Evolutionary conservation across 2,113 vertebrate genomes (phyloP).

Genomic region (Clarias gariepinus): DNA sequence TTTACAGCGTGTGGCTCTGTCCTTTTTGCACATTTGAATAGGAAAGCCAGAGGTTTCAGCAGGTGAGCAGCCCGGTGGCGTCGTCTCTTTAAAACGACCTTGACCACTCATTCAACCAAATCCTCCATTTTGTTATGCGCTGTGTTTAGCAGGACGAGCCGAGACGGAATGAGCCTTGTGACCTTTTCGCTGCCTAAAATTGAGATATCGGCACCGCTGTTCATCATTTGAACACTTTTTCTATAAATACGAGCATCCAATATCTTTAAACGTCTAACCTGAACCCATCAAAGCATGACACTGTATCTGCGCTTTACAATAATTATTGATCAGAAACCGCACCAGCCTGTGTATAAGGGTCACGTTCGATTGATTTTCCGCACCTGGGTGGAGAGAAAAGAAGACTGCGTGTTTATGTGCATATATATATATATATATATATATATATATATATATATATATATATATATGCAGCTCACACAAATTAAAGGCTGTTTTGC

Average conservation of each 20-base stretch:
- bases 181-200: slow-evolving; percentile 26
- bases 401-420: neutral
- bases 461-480: slow-evolving; percentile 70
- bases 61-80: slow-evolving; percentile 49
- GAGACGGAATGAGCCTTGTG: slow-evolving; percentile 18
- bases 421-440: neutral
- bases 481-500: slow-evolving; percentile 86
- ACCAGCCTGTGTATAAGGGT: slow-evolving; percentile 70
- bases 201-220: slow-evolving; percentile 42
- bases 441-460: no score
- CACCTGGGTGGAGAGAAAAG: slow-evolving; percentile 67
- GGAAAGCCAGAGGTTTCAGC: slow-evolving; percentile 30
- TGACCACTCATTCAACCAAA: slow-evolving; percentile 71
- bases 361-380: slow-evolving; percentile 76
- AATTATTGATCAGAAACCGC: slow-evolving; percentile 75
- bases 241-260: slow-evolving; percentile 45
- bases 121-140: slow-evolving; percentile 65
- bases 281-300: slow-evolving; percentile 67
- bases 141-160: slow-evolving; percentile 44
- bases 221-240: slow-evolving; percentile 54
- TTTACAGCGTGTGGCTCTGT: slow-evolving; percentile 7
- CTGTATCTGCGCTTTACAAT: slow-evolving; percentile 68
- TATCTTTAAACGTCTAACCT: slow-evolving; percentile 60
- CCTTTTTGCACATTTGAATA: slow-evolving; percentile 15
- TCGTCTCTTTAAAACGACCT: slow-evolving; percentile 69